Evolutionary conservation across 2,888 invertebrate genomes (phyloP), one percentile per base, ranked within the genome.

Genomic region (Meghimatium bilineatum): DNA sequence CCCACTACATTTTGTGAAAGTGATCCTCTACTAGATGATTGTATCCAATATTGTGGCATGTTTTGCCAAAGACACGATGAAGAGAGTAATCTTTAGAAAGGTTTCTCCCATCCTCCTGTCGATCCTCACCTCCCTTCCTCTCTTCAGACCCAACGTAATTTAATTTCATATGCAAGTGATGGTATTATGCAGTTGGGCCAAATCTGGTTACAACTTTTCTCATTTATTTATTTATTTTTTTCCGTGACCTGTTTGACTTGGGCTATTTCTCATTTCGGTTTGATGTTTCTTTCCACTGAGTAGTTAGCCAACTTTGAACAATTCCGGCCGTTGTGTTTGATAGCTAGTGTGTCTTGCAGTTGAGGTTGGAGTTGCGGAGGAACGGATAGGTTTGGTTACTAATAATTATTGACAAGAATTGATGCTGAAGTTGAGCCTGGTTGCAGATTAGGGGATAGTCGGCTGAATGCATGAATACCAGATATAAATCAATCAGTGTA

Each of bases 101-200:
- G 17, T 38, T 44, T 38, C 36, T 49, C 1, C 29, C 23, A 44
- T 49, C 29, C 14, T n/a, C 12, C 29, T 38, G 38, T 38, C 71
- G 6, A 38, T n/a, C 49, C 36, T 32, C 34, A 14, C 34, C 23
- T 60, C 34, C n/a, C 12, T 29, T 32, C 17, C 44, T 29, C 49
- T 23, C 5, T 52, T 32, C 52, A 26, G 32, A 32, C 5, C 0
- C 74, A 32, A 8, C 20, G 52, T 74, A 74, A 74, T 74, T 74
- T 74, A 52, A 74, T 74, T 74, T 52, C 74, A 74, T 29, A 74
- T 74, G 74, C 74, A 74, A 74, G 74, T 74, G 74, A 29, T 74
- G 49, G 74, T 74, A 74, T 74, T 74, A 52, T 74, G 23, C 74
- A 52, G 74, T 52, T 49, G 52, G 52, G 74, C 74, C 32, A 74